Evolutionary conservation across 1,140 invertebrate genomes (phyloP), one percentile per base, ranked within the genome.

Genomic region (Elymnias hypermnestra): DNA sequence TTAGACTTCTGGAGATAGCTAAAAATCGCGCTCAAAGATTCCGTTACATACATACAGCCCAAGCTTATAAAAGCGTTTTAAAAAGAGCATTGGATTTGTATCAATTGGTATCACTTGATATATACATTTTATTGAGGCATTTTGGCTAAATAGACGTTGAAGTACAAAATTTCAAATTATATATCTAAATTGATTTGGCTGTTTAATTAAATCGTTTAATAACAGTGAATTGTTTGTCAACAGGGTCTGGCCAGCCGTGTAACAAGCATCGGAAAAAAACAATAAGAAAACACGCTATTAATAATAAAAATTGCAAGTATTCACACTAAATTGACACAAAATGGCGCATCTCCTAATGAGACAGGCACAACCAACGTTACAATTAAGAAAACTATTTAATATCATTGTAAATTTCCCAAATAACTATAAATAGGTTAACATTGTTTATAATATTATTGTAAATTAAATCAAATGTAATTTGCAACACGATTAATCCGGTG

Each of bases 171-270:
- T 41, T 17, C 8, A 41, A 43, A 49, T 56, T 51, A 51, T 22
- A 42, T 41, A 50, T 49, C 47, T 35, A 8, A 22, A 43, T 43
- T 54, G 40, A 37, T 49, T 25, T 44, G 40, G 37, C 23, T 40
- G 18, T 23, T 33, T 28, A 33, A 42, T 29, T 10, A 41, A 43
- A 53, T 51, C 63, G n/a, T n/a, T 70, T 67, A 70, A 62, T 66
- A 25, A 54, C 41, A 44, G 51, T 51, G 48, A 64, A 67, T 70
- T 70, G 56, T 67, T 79, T 79, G 67, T 81, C 63, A 54, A 78
- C 81, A 85, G 81, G 73, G 81, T 85, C 58, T 83, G 81, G 81
- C 81, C 81, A 44, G 81, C 81, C 55, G 81, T 85, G 45, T 85
- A 85, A 83, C 78, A 68, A 53, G 48, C 57, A 51, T 59, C 51